A percentile compares a stretch with the other conserved stretches of the same genome.
phyloP scores from a whole-genome alignment of 2,888 invertebrate species.

The Andrena marginata region DNA sequence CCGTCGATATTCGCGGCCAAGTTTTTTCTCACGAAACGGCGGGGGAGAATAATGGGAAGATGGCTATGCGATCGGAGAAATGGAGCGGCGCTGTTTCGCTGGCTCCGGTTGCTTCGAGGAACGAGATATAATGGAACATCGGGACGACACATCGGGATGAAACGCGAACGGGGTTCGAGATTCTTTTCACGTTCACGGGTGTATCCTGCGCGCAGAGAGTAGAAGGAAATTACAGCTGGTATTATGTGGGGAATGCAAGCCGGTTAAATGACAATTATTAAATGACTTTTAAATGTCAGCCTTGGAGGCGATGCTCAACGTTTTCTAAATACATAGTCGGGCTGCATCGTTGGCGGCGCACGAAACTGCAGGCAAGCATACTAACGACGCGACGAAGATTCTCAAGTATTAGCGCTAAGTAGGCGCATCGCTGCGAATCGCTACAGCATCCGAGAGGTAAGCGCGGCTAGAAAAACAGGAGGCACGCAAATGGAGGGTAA shows the following conservation, averaged over 20 bases:
- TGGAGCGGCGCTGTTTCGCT: slow-evolving; percentile 45
- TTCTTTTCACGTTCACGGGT: slow-evolving; percentile 37
- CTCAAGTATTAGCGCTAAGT: not conserved
- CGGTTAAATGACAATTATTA: slow-evolving; percentile 55
- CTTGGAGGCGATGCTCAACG: not conserved
- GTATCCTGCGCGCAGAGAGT: not conserved
- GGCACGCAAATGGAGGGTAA: not conserved
- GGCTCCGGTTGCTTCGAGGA: slow-evolving; percentile 55
- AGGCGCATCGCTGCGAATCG: not conserved
- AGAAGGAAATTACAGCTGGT: not conserved
- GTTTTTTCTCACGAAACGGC: slow-evolving; percentile 29
- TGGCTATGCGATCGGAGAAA: slow-evolving; percentile 42
- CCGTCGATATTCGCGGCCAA: not conserved
- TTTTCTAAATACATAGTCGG: not conserved
- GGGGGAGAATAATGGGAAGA: slow-evolving; percentile 47
- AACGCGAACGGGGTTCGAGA: slow-evolving; percentile 54
- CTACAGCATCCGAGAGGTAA: not conserved
- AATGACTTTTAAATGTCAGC: slow-evolving; percentile 56
- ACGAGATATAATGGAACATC: slow-evolving; percentile 59
- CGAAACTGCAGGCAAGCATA: not conserved
- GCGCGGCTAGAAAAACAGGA: not conserved
- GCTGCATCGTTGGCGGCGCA: not conserved
- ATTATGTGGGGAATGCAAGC: slow-evolving; percentile 19
- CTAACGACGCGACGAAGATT: slow-evolving; percentile 1
- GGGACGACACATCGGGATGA: slow-evolving; percentile 53